Percentiles rank a stretch among this genome's conserved stretches.
These are phyloP conservation scores for Poeciliopsis retropinna DNA, from an alignment of 2,113 vertebrate species.

Conservation along the genomic window DNA sequence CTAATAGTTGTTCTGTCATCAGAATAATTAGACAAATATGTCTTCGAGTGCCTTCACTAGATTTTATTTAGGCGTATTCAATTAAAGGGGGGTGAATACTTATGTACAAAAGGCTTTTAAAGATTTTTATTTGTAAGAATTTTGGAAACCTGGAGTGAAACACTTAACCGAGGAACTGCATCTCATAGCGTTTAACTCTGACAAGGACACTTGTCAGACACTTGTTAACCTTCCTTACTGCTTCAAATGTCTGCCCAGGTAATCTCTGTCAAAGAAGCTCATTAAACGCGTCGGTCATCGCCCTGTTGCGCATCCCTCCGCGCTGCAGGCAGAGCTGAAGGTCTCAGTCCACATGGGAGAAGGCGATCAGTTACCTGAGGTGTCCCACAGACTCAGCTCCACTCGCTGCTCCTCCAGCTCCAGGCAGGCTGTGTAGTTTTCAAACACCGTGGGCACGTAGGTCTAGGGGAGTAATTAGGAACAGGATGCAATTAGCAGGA, in stretches of 20 bases:
- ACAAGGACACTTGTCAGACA: not conserved
- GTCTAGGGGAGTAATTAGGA: conserved; percentile 81
- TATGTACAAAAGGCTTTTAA: not conserved
- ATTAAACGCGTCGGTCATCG: conserved; percentile 24
- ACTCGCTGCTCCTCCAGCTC: conserved; percentile 94
- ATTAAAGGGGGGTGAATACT: not conserved
- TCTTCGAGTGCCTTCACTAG: not conserved
- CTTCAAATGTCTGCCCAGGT: not conserved
- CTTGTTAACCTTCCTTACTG: not conserved
- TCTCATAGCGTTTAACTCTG: not conserved
- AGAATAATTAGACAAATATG: not conserved
- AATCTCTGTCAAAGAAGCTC: not conserved
- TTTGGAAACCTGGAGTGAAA: not conserved
- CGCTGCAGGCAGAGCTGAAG: conserved; percentile 22
- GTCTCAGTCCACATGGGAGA: not conserved
- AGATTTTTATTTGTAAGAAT: not conserved
- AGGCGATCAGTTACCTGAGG: conserved; percentile 85
- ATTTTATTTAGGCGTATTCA: not conserved
- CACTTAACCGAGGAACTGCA: not conserved
- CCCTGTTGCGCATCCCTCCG: not conserved
- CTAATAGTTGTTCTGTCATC: not conserved
- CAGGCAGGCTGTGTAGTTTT: conserved; percentile 96
- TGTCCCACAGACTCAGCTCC: conserved; percentile 97
- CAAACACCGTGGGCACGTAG: conserved; percentile 96
- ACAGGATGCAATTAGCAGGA: conserved; percentile 51